These are phyloP conservation scores for Leptopilina boulardi DNA, from an alignment of 1,140 invertebrate genomes.

Conservation along the genomic window DNA sequence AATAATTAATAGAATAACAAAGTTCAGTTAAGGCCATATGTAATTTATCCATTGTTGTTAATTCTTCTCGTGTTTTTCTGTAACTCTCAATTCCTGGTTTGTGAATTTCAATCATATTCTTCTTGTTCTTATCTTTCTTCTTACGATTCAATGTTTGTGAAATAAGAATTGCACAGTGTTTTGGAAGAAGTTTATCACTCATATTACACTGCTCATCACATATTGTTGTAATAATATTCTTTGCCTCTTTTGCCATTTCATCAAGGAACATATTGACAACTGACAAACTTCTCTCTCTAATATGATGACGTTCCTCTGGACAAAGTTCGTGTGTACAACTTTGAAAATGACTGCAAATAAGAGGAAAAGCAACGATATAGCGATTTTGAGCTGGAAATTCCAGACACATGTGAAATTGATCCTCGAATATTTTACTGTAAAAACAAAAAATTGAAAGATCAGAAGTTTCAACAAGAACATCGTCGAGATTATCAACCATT, in stretches of 20 bases:
- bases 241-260: slow-evolving; percentile 99
- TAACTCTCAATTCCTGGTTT: slow-evolving; percentile 96
- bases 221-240: slow-evolving; percentile 98
- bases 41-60: slow-evolving; percentile 99
- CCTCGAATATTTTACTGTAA: slow-evolving; percentile 97
- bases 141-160: slow-evolving; percentile 92
- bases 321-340: slow-evolving; percentile 98
- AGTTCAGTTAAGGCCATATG: slow-evolving; percentile 99
- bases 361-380: slow-evolving; percentile 97
- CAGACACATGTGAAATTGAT: slow-evolving; percentile 98
- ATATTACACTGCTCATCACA: slow-evolving; percentile 98
- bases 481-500: slow-evolving; percentile 99
- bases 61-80: slow-evolving; percentile 95
- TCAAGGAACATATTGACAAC: slow-evolving; percentile 98
- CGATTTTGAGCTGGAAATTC: slow-evolving; percentile 98
- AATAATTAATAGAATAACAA: slow-evolving; percentile 98
- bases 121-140: slow-evolving; percentile 95
- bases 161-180: slow-evolving; percentile 94
- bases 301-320: slow-evolving; percentile 98
- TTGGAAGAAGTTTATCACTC: slow-evolving; percentile 94
- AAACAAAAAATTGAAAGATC: slow-evolving; percentile 99
- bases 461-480: slow-evolving; percentile 96
- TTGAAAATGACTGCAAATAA: slow-evolving; percentile 98
- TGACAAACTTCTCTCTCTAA: slow-evolving; percentile 95
- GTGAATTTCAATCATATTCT: slow-evolving; percentile 87